Conservation (phyloP, 2,113 vertebrate genomes). For the Sialia sialis region DNA sequence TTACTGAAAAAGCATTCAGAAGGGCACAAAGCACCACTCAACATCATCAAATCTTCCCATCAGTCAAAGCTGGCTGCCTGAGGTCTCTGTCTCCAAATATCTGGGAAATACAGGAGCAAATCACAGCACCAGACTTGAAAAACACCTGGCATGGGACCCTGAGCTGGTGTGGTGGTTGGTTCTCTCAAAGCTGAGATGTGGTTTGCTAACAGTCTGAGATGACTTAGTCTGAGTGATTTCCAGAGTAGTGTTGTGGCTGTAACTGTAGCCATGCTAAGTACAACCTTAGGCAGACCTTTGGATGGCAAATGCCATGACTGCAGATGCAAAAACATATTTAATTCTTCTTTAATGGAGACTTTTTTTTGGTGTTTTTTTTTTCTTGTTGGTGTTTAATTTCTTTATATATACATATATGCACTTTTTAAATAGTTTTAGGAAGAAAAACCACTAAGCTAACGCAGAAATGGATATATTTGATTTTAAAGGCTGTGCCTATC, state of each 20-base stretch:
- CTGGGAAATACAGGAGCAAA: neutral
- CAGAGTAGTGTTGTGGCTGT: neutral
- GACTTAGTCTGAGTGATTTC: neutral
- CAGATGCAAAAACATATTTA: neutral
- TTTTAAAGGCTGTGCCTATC: neutral
- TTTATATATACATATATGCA: neutral
- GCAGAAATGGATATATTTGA: neutral
- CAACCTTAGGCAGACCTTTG: neutral
- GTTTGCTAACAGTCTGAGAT: neutral
- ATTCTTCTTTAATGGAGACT: neutral
- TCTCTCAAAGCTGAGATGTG: neutral
- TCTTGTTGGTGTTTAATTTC: neutral
- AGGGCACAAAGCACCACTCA: neutral
- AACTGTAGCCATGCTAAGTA: neutral
- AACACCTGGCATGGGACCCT: neutral
- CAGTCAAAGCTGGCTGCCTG: neutral
- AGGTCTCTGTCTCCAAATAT: neutral
- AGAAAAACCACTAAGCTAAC: neutral
- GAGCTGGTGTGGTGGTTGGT: accelerated
- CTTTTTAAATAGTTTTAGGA: neutral
- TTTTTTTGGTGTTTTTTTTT: neutral
- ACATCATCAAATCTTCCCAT: neutral
- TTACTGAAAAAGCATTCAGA: neutral
- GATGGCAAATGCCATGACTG: neutral
- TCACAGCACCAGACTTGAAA: neutral